phyloP scores from a whole-genome alignment of 2,113 vertebrate species.

The Riparia riparia region DNA sequence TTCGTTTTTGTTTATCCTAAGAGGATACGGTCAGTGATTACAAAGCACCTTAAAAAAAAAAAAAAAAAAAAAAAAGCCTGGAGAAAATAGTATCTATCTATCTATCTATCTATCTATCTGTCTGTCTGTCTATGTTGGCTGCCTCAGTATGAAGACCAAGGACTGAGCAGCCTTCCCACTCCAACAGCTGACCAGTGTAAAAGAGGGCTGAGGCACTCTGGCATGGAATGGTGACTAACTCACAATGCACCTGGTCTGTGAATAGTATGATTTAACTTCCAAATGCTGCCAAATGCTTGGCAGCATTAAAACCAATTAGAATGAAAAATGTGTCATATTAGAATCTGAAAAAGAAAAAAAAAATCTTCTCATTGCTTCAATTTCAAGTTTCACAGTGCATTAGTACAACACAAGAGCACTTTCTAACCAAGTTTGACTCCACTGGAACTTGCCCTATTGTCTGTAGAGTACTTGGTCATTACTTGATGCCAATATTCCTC shows the following conservation, averaged over 20 bases:
- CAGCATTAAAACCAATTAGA: conserved; percentile 58
- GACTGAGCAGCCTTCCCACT: neutral
- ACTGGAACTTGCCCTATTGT: neutral
- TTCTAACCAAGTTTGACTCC: neutral
- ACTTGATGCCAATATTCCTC: neutral
- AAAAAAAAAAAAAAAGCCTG: neutral
- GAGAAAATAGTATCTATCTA: neutral
- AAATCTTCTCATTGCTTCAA: conserved; percentile 19
- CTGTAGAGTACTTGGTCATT: neutral
- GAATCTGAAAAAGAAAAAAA: conserved; percentile 38
- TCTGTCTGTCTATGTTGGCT: neutral
- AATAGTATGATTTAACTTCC: conserved; percentile 21
- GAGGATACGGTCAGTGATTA: neutral
- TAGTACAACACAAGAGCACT: neutral
- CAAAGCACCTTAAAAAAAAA: neutral
- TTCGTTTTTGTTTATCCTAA: neutral
- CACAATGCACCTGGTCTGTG: neutral
- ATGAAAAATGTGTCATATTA: conserved; percentile 39
- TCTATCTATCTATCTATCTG: neutral
- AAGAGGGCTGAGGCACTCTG: neutral
- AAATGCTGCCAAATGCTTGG: conserved; percentile 32
- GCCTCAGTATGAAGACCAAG: neutral
- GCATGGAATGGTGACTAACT: neutral
- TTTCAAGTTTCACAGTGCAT: neutral
- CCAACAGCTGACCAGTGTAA: neutral